Evolutionary conservation across 1,140 invertebrate species (phyloP).

Genomic region (Drosophila takahashii): DNA sequence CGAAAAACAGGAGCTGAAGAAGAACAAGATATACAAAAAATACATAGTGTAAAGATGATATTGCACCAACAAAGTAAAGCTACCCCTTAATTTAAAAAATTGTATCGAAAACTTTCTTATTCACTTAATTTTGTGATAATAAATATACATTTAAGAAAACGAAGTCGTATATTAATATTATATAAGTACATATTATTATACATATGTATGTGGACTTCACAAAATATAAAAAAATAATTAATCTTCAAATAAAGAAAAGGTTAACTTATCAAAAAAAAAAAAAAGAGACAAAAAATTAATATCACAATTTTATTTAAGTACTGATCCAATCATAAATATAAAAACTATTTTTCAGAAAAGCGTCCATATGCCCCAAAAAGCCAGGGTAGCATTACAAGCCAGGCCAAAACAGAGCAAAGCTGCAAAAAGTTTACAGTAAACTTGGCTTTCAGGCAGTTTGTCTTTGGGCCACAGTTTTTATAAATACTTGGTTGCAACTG

Average conservation of each 20-base stretch:
- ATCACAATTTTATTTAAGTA: too few relatives aligned
- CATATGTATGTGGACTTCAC: too few relatives aligned
- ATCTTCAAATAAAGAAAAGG: too few relatives aligned
- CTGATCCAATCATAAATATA: not conserved
- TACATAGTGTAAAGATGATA: not conserved
- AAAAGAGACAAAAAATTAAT: too few relatives aligned
- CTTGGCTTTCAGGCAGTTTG: conserved; percentile 21
- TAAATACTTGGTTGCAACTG: not conserved
- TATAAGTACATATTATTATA: too few relatives aligned
- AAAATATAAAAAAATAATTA: too few relatives aligned
- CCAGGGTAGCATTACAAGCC: not conserved
- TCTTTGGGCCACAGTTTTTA: conserved; percentile 8
- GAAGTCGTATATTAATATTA: too few relatives aligned
- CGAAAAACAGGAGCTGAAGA: not conserved
- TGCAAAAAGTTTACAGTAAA: conserved; percentile 13
- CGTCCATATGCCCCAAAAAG: not conserved
- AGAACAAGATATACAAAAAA: not conserved
- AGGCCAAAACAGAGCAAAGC: not conserved
- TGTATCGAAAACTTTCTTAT: too few relatives aligned
- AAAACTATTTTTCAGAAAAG: not conserved
- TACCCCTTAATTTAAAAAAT: not conserved
- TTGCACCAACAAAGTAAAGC: not conserved
- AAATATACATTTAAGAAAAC: too few relatives aligned
- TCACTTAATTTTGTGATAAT: too few relatives aligned
- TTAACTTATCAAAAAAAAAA: too few relatives aligned